Percentiles rank a stretch among this genome's conserved stretches.
These are phyloP conservation scores for Drosophila cognata DNA, from an alignment of 2,888 invertebrate species.

Conservation along the genomic window DNA sequence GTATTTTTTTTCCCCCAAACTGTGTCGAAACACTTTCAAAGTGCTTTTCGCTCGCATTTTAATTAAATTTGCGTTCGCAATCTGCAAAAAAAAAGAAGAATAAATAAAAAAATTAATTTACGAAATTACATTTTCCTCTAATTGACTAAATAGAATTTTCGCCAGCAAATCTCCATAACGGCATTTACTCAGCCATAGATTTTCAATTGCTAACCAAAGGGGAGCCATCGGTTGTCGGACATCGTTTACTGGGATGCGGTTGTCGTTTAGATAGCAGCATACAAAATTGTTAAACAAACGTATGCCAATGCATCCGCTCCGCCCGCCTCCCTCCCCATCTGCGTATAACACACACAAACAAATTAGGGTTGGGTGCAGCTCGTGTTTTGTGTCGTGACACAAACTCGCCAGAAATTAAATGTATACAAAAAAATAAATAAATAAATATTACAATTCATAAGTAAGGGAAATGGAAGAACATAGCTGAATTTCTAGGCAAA, in stretches of 20 bases:
- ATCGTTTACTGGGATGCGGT: slow-evolving; percentile 38
- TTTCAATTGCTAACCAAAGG: slow-evolving; percentile 48
- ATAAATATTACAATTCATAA: neutral
- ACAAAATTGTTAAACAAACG: slow-evolving; percentile 72
- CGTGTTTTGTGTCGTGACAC: slow-evolving; percentile 13
- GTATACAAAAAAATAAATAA: too few species aligned
- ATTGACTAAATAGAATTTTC: slow-evolving; percentile 42
- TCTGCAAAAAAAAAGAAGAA: slow-evolving; percentile 6
- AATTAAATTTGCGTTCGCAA: slow-evolving; percentile 48
- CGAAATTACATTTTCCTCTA: slow-evolving; percentile 54
- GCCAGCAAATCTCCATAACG: slow-evolving; percentile 27
- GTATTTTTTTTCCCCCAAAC: slow-evolving; percentile 23
- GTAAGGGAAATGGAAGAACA: neutral
- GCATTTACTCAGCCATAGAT: slow-evolving; percentile 28
- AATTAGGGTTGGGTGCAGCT: neutral
- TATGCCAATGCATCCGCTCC: slow-evolving; percentile 19
- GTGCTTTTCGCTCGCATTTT: slow-evolving; percentile 51
- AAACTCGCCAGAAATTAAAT: neutral
- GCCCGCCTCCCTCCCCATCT: neutral
- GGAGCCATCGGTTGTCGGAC: slow-evolving; percentile 22
- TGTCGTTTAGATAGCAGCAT: slow-evolving; percentile 37
- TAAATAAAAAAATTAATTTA: slow-evolving; percentile 32
- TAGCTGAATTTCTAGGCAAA: neutral
- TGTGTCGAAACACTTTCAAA: slow-evolving; percentile 41
- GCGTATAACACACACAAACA: neutral